Evolutionary conservation across 1,140 invertebrate species (phyloP).

Genomic region (Oryctes rhinoceros): DNA sequence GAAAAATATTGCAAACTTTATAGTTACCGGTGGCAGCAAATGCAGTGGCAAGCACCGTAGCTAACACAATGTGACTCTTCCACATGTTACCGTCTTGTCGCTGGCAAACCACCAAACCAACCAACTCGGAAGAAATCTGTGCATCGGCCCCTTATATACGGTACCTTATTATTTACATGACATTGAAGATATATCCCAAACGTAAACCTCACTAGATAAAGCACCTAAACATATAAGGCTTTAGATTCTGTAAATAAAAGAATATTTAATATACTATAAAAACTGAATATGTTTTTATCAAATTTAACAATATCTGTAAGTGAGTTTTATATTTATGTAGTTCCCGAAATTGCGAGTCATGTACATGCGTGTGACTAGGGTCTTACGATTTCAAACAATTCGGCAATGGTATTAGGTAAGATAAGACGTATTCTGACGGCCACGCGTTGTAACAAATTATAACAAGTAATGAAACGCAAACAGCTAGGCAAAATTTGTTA

Average conservation of each 20-base stretch:
- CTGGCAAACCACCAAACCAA: not conserved
- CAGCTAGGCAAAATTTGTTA: too few relatives aligned
- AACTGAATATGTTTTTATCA: too few relatives aligned
- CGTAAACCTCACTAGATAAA: not conserved
- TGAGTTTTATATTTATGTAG: too few relatives aligned
- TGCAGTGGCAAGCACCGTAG: constrained; percentile 50
- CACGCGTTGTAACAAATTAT: too few relatives aligned
- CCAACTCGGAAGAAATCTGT: not conserved
- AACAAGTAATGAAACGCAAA: too few relatives aligned
- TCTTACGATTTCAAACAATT: too few relatives aligned
- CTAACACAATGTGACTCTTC: constrained; percentile 65
- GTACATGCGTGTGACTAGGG: too few relatives aligned
- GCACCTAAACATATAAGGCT: not conserved
- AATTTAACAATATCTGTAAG: too few relatives aligned
- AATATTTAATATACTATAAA: too few relatives aligned
- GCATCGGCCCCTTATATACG: not conserved
- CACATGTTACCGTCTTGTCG: constrained; percentile 2
- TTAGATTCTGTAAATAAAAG: not conserved
- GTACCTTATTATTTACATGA: not conserved
- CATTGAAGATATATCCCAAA: not conserved
- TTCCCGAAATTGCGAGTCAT: too few relatives aligned
- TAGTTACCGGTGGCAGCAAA: constrained; percentile 12
- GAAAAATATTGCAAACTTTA: not conserved
- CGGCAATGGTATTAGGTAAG: too few relatives aligned
- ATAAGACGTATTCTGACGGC: too few relatives aligned